phyloP scores from a whole-genome alignment of 2,113 vertebrate species.

The Plestiodon gilberti region DNA sequence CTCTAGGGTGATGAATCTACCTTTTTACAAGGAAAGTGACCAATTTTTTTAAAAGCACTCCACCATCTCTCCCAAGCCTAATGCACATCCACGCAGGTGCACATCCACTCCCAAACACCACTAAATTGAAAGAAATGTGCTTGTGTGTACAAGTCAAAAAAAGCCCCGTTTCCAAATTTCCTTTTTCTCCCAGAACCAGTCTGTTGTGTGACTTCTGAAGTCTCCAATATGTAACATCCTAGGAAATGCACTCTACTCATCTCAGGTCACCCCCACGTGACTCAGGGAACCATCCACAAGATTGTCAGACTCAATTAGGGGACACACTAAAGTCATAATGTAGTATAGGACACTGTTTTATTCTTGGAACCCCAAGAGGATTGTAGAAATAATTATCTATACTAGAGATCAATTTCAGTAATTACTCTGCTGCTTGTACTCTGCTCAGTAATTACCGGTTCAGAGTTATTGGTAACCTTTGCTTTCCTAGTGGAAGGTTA shows the following conservation, averaged over 20 bases:
- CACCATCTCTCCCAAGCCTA: neutral
- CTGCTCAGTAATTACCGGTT: neutral
- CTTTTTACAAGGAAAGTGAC: neutral
- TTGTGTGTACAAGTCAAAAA: neutral
- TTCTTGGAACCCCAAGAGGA: too few species aligned
- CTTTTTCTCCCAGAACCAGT: neutral
- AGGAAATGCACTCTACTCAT: neutral
- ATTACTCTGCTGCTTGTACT: too few species aligned
- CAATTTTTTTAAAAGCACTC: neutral
- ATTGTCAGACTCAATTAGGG: neutral
- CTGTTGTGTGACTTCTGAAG: neutral
- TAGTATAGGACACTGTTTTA: neutral
- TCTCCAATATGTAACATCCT: neutral
- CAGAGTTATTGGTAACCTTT: neutral
- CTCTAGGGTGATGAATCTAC: neutral
- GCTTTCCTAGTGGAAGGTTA: neutral
- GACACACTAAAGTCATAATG: neutral
- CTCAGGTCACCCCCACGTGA: neutral
- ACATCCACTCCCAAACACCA: neutral
- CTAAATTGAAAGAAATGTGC: neutral
- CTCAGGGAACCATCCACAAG: neutral
- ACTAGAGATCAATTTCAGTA: neutral
- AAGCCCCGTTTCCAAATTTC: neutral
- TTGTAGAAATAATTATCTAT: neutral
- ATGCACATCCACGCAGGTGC: neutral